Evolutionary conservation across 2,797 vertebrate species (phyloP).

Genomic region (Yasuhikotakia modesta): DNA sequence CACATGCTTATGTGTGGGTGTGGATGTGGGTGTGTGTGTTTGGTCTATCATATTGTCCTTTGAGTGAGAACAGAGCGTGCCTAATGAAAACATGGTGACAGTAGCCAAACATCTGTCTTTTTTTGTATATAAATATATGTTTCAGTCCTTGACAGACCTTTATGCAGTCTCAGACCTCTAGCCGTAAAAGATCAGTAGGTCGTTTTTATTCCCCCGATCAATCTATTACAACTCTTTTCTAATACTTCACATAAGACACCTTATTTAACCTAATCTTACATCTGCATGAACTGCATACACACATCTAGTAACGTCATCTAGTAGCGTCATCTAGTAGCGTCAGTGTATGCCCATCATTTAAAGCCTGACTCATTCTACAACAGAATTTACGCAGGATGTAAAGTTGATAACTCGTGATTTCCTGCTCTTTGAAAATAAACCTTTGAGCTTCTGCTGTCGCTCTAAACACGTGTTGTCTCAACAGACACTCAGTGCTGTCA

Average conservation of each 20-base stretch:
- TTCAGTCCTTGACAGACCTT: conserved; percentile 18
- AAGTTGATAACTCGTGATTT: conserved; percentile 21
- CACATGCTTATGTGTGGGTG: conserved; percentile 15
- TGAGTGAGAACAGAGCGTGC: conserved; percentile 14
- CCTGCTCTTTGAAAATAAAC: conserved; percentile 27
- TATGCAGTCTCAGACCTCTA: conserved; percentile 17
- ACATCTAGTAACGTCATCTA: neutral
- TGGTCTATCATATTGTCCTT: neutral
- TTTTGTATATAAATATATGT: neutral
- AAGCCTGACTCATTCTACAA: conserved; percentile 10
- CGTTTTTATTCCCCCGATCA: conserved; percentile 16
- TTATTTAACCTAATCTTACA: neutral
- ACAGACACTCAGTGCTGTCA: neutral
- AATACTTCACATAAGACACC: neutral
- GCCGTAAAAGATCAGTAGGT: conserved; percentile 3
- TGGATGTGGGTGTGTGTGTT: neutral
- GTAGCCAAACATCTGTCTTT: conserved; percentile 27
- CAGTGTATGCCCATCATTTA: neutral
- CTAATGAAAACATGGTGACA: conserved; percentile 62
- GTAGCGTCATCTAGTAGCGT: neutral
- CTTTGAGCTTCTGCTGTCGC: neutral
- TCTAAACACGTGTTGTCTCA: neutral
- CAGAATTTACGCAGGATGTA: neutral
- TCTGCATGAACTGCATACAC: neutral
- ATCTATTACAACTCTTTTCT: neutral